Evolutionary conservation across 1,140 invertebrate genomes (phyloP), one percentile per base, ranked within the genome.

Genomic region (Centruroides vittatus): DNA sequence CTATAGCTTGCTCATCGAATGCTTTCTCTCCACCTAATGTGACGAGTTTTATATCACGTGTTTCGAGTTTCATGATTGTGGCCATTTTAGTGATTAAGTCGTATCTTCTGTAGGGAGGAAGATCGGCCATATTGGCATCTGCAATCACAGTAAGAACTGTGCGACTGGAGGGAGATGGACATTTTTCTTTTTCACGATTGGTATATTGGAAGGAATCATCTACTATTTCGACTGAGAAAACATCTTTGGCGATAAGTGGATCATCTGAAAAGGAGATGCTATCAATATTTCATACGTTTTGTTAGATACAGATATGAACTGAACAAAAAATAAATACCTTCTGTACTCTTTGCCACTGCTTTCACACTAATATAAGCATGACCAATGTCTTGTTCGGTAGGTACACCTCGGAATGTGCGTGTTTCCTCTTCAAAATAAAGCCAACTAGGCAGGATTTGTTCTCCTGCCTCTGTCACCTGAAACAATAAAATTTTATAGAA

Each of bases 151-250:
- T 36, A 53, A 36, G 51, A 53, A 36, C 23, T 53, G 35, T 53
- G 51, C 51, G 51, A 34, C 51, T 53, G 1, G 51, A 34, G 7
- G 8, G 23, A 34, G 51, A 5, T 34, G 57, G 61, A n/a, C 35
- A 61, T 8, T 5, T 59, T 12, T 41, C 41, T 41, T 8, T 41
- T 8, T 41, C 41, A 41, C 41, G 41, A 8, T 41, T 41, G 3
- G 41, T 41, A 41, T 6, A 41, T 8, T 41, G 41, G 41, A 41
- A 41, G n/a, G 59, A 12, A 36, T 62, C 61, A 3, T 65, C 64
- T 2, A 78, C 60, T 4, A 84, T 78, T 67, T 82, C 76, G 35
- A 85, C 71, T 55, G 78, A 75, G 68, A 81, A 81, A 23, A 73
- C 71, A 67, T 79, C 78, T 64, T 76, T 75, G 35, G 11, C 13